Percentiles rank a stretch among this genome's conserved stretches.
Evolutionary conservation across 2,113 vertebrate genomes (phyloP).

Genomic region (Labeo rohita): DNA sequence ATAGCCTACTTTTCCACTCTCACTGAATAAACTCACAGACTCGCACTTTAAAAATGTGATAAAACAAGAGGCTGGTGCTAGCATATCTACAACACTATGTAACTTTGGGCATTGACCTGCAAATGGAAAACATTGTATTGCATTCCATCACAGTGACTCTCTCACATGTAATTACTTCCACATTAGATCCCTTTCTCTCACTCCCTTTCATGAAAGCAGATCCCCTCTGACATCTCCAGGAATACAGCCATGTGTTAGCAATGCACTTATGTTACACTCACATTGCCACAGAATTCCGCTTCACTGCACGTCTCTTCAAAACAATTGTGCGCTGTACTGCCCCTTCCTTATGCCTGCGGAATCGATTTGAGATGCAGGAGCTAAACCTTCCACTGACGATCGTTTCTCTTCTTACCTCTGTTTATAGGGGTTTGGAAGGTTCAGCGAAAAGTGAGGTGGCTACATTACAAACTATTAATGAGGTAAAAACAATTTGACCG

Average conservation of each 20-base stretch:
- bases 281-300: slow-evolving; percentile 73
- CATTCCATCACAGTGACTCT: slow-evolving; percentile 75
- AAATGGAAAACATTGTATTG: slow-evolving; percentile 73
- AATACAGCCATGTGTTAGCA: slow-evolving; percentile 70
- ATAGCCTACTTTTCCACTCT: not conserved
- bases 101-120: slow-evolving; percentile 66
- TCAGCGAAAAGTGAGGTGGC: not conserved
- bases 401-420: slow-evolving; percentile 7
- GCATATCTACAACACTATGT: slow-evolving; percentile 47
- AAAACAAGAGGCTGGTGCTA: slow-evolving; percentile 44
- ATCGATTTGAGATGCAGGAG: slow-evolving; percentile 31
- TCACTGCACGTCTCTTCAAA: slow-evolving; percentile 65
- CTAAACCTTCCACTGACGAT: slow-evolving; percentile 25
- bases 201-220: slow-evolving; percentile 67
- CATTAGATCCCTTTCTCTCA: slow-evolving; percentile 64
- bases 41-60: slow-evolving; percentile 42
- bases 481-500: not conserved
- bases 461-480: slow-evolving; percentile 9
- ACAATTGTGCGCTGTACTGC: slow-evolving; percentile 30
- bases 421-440: slow-evolving; percentile 9
- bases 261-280: slow-evolving; percentile 72
- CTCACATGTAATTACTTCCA: slow-evolving; percentile 80
- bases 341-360: slow-evolving; percentile 36
- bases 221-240: slow-evolving; percentile 67
- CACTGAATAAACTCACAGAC: slow-evolving; percentile 28